These are phyloP conservation scores for Laterallus jamaicensis DNA, from an alignment of 2,113 vertebrate genomes.

Conservation along the genomic window DNA sequence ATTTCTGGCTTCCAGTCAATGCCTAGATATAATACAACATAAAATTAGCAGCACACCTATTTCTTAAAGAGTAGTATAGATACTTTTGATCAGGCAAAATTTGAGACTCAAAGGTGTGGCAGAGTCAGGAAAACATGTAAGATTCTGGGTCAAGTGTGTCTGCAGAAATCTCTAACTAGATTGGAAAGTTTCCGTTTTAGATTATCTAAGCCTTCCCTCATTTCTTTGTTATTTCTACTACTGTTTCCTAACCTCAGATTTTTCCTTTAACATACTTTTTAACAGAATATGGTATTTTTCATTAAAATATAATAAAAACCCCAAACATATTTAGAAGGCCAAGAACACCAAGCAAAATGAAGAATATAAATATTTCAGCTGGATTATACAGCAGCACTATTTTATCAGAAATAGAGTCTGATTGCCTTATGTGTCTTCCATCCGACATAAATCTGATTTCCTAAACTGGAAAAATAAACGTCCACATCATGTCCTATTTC, in stretches of 20 bases:
- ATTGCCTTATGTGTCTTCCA: not conserved
- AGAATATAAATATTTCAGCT: not conserved
- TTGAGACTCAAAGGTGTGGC: not conserved
- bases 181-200: too few species aligned
- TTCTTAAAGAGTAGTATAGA: not conserved
- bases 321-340: not conserved
- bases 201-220: too few species aligned
- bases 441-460: not conserved
- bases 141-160: too few species aligned
- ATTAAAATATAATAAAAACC: not conserved
- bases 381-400: not conserved
- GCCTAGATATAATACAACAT: not conserved
- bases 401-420: not conserved
- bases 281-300: not conserved
- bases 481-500: not conserved
- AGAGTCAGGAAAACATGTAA: not conserved
- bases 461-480: not conserved
- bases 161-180: too few species aligned
- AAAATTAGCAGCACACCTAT: not conserved
- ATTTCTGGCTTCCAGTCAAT: not conserved
- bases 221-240: too few species aligned
- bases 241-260: not conserved
- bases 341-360: not conserved
- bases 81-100: not conserved
- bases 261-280: not conserved